Evolutionary conservation across 2,113 vertebrate genomes (phyloP).

Genomic region (Physeter macrocephalus): DNA sequence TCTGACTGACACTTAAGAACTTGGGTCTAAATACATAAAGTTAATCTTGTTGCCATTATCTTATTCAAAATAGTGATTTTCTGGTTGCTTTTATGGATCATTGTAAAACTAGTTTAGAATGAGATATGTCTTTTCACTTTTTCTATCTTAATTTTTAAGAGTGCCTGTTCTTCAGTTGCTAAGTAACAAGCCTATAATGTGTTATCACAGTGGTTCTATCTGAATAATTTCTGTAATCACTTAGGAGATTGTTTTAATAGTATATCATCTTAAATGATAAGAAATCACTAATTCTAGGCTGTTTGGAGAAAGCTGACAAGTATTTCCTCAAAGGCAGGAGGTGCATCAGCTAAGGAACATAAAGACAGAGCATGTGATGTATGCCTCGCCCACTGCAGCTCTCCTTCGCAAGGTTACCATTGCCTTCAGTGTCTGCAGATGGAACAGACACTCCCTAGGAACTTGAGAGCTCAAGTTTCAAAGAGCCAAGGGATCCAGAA

Average conservation of each 20-base stretch:
- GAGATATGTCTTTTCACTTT: constrained; percentile 18
- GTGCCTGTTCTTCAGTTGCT: constrained; percentile 53
- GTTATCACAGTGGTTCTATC: constrained; percentile 44
- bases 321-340: constrained; percentile 38
- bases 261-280: constrained; percentile 36
- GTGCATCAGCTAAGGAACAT: neutral
- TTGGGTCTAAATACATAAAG: constrained; percentile 10
- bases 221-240: constrained; percentile 62
- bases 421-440: neutral
- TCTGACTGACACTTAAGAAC: neutral
- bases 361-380: neutral
- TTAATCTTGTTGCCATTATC: constrained; percentile 26
- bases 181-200: constrained; percentile 59
- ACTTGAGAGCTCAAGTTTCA: neutral
- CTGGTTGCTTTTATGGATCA: constrained; percentile 16
- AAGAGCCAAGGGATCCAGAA: neutral
- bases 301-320: constrained; percentile 17
- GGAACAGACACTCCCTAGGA: neutral
- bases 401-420: neutral
- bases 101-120: constrained; percentile 43
- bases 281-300: constrained; percentile 64
- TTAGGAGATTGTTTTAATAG: constrained; percentile 57
- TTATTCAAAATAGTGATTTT: constrained; percentile 6
- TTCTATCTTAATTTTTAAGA: constrained; percentile 41
- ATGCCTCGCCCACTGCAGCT: accelerated